Base-by-base conservation (phyloP, 2,888 invertebrate species). In the Archaeoteleia sp. region DNA sequence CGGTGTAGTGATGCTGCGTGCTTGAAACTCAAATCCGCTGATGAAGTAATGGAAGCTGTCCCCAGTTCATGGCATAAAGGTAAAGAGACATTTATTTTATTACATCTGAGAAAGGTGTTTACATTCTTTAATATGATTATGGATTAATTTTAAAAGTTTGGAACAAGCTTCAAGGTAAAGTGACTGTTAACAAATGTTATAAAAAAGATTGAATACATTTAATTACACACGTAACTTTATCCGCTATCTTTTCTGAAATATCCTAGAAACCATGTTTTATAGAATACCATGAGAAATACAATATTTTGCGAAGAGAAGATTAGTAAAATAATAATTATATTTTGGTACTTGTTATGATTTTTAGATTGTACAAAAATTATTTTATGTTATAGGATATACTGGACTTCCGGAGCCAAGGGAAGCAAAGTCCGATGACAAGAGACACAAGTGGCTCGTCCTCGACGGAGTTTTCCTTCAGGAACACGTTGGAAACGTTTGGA, bases 391-490 rank as follows among this genome's bases (percentile, higher is more conserved):
- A 71, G 66, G 67, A 8, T 78, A 76, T 17, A 67, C 70, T 1
- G 78, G 74, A 6, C 81, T 90, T 3, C 90, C 91, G 0, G 89
- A 90, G 51, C 85, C 87, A 0, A 74, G 75, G 4, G 82, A 83
- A 42, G 75, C 72, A 0, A 68, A 67, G 1, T 15, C 45, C 0
- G 60, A 40, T 2, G 87, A 87, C 20, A 85, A 85, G 35, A 86
- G 86, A 25, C 93, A 93, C 74, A 91, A 93, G 67, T 94, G 95
- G 93, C 84, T 95, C 10, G 91, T 92, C 0, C 84, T 92, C 9
- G 95, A 95, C 79, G 94, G 94, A 0, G 86, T 87, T 30, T 88
- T 92, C 17, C 82, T 95, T 9, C 88, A 90, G 67, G 88, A 90
- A 42, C 90, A 92, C 78, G 90, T 92, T 0, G 89, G 89, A 35